phyloP scores from a whole-genome alignment of 2,113 vertebrate species.

The Aspiorhynchus laticeps region DNA sequence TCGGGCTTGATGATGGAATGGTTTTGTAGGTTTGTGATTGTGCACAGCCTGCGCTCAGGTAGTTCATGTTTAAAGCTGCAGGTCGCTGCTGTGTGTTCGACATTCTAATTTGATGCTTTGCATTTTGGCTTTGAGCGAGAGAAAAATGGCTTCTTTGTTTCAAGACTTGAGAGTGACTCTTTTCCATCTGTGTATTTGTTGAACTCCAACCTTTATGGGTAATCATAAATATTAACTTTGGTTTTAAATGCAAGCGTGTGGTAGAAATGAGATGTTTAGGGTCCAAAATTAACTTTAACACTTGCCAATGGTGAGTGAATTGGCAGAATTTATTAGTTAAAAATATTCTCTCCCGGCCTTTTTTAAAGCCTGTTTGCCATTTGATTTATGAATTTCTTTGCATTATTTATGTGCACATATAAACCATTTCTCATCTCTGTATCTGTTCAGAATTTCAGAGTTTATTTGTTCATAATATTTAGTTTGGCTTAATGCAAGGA shows the following conservation, averaged over 20 bases:
- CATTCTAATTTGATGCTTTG: conserved; percentile 45
- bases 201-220: conserved; percentile 62
- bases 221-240: conserved; percentile 64
- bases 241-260: background rate
- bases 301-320: background rate
- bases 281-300: background rate
- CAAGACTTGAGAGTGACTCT: conserved; percentile 29
- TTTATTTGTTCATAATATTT: background rate
- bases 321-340: background rate
- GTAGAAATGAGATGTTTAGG: background rate
- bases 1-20: background rate
- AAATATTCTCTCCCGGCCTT: background rate
- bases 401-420: too few relatives aligned
- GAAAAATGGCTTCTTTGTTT: conserved; percentile 40
- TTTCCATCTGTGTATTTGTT: conserved; percentile 55
- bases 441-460: background rate
- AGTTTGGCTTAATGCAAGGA: background rate
- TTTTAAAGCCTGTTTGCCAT: background rate
- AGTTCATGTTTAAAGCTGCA: background rate
- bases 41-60: background rate
- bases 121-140: conserved; percentile 43
- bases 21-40: background rate
- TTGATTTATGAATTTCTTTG: too few relatives aligned
- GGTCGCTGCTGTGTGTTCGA: background rate
- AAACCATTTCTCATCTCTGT: too few relatives aligned